Evolutionary conservation across 1,140 invertebrate species (phyloP).

Genomic region (Heliconius eleuchia): DNA sequence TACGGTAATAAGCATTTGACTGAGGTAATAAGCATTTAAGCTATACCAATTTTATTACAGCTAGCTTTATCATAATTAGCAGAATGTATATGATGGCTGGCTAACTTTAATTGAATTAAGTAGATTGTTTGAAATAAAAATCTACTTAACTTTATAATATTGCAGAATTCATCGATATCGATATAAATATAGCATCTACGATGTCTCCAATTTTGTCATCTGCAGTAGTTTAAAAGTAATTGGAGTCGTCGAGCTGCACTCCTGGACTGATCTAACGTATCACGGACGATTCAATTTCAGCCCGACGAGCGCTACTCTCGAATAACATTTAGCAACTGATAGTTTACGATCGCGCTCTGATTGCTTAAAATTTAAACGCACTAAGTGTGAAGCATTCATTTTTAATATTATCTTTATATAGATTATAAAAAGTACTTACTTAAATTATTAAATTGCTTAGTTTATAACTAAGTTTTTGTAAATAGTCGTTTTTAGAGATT

Average conservation of each 20-base stretch:
- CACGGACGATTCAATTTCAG: conserved; percentile 57
- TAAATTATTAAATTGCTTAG: background rate
- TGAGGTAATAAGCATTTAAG: no score
- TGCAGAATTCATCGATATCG: conserved; percentile 11
- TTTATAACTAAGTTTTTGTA: no score
- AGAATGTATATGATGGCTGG: no score
- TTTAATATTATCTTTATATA: background rate
- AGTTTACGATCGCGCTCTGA: conserved; percentile 45
- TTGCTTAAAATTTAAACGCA: conserved; percentile 45
- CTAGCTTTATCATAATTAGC: no score
- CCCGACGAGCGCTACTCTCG: conserved; percentile 53
- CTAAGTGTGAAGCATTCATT: background rate
- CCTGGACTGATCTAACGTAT: conserved; percentile 57
- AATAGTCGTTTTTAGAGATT: no score
- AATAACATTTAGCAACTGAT: conserved; percentile 62
- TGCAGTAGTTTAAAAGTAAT: conserved; percentile 49
- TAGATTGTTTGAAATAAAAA: no score
- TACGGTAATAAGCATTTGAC: no score
- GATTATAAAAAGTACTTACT: background rate
- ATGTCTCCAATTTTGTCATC: conserved; percentile 25
- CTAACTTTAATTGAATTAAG: no score
- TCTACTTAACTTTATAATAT: no score
- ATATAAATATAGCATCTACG: background rate
- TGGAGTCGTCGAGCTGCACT: conserved; percentile 55
- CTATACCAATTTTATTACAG: no score